Conservation (phyloP, 2,113 vertebrate species). For the Elaphurus davidianus region DNA sequence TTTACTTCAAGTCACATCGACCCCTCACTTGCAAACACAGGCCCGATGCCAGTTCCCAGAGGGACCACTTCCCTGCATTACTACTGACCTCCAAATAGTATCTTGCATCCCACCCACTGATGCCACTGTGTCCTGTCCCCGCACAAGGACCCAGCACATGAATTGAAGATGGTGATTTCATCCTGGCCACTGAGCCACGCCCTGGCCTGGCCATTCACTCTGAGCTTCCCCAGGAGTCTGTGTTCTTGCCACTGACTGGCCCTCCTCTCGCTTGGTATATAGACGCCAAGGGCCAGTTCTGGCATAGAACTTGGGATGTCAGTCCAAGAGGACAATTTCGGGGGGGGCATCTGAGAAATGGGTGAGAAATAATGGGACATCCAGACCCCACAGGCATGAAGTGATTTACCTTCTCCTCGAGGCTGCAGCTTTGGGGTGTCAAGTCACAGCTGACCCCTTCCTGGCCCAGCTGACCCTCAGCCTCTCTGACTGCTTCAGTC, state of each 20-base stretch:
- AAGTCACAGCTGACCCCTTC: conserved; percentile 78
- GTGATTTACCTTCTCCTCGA: neutral
- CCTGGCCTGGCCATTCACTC: neutral
- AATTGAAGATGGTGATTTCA: neutral
- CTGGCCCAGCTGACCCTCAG: conserved; percentile 86
- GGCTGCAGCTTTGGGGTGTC: neutral
- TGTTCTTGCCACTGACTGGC: neutral
- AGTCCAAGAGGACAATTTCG: neutral
- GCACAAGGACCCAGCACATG: neutral
- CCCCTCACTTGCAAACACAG: neutral
- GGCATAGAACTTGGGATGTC: neutral
- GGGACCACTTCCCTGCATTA: neutral
- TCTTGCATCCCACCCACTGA: neutral
- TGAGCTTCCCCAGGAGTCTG: neutral
- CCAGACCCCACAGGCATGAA: neutral
- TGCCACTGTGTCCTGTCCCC: neutral
- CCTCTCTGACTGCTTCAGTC: conserved; percentile 70
- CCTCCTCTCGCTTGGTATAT: conserved; percentile 22
- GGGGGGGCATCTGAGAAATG: neutral
- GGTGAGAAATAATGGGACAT: neutral
- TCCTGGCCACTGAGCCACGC: neutral
- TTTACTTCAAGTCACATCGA: neutral
- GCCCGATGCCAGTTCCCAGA: neutral
- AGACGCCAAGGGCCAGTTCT: conserved; percentile 39
- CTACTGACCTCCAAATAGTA: neutral